A percentile compares a stretch with the other conserved stretches of the same genome.
Evolutionary conservation across 2,113 vertebrate genomes (phyloP).

Genomic region (Dicrurus megarhynchus): DNA sequence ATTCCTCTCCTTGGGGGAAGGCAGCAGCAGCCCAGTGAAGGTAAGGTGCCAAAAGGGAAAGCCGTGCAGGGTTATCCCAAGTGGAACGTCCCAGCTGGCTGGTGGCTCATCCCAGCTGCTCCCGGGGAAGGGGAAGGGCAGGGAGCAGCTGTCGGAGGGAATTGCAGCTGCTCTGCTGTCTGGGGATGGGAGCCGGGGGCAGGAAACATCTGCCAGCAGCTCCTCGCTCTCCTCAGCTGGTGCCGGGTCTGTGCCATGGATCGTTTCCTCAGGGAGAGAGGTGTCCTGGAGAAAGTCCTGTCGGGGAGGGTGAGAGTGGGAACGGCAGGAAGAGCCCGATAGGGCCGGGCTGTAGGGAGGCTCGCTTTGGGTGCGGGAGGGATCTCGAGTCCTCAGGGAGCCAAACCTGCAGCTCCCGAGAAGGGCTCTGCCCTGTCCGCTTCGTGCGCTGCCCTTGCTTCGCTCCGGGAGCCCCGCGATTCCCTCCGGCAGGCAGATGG

Average conservation of each 20-base stretch:
- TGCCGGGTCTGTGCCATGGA: fast-evolving
- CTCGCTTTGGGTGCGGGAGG: fast-evolving
- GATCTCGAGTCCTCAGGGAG: fast-evolving
- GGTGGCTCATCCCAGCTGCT: not conserved
- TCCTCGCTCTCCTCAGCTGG: not conserved
- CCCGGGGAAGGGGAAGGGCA: not conserved
- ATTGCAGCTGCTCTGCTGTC: fast-evolving
- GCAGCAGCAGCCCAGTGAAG: not conserved
- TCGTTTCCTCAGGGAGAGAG: not conserved
- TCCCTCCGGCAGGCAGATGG: not conserved
- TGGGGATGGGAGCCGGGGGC: not conserved
- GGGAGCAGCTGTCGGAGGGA: not conserved
- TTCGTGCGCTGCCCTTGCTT: not conserved
- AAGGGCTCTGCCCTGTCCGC: not conserved
- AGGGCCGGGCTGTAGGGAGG: not conserved
- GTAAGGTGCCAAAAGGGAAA: not conserved
- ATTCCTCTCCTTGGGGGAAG: not conserved
- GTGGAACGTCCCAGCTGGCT: not conserved
- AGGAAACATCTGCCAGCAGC: not conserved
- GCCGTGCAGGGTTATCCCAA: fast-evolving
- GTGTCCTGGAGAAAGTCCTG: not conserved
- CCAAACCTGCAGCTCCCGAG: not conserved
- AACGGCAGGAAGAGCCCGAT: not conserved
- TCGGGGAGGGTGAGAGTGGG: not conserved
- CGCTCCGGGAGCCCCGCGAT: not conserved